Evolutionary conservation across 1,140 invertebrate genomes (phyloP), one percentile per base, ranked within the genome.

Genomic region (Diabrotica undecimpunctata): DNA sequence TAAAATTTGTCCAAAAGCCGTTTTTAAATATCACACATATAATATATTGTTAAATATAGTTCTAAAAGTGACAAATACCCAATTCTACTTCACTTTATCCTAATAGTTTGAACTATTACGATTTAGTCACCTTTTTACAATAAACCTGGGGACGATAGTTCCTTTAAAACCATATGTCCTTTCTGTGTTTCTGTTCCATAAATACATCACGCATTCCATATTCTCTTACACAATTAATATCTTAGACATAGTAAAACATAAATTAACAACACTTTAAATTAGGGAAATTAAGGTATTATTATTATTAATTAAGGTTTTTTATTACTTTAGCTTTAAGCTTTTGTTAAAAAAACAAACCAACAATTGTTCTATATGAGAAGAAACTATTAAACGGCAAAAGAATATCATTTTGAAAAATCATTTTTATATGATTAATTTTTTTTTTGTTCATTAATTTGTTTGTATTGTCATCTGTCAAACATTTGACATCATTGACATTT

Each of bases 1-100:
- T 54, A 53, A 65, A 62, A 65, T 62, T 64, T 70, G 71, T 67
- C 72, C 69, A 67, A 64, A 65, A 67, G 70, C 61, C 54, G 39
- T 64, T 60, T 65, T 61, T 65, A 62, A 66, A 64, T 69, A 63
- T 68, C 50, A 61, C 50, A 52, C 50, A 41, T 63, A 63, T 50
- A 50, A 56, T 46, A 56, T 54, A 55, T 63, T 25, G 25, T 25
- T 12, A 14, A 62, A 62, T 54, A 50, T 46, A 46, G n/a, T 46
- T 46, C n/a, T 46, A 46, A 46, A 46, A 46, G 41, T 46, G 41
- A 46, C 41, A n/a, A 46, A 46, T 10, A 46, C 41, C 41, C 41
- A 46, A 46, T 46, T n/a, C n/a, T 46, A 46, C 41, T 46, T 46
- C n/a, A 46, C 8, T 10, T 46, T n/a, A 46, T 10, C n/a, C 41